Base-by-base conservation (phyloP, 2,888 invertebrate genomes). In the Zygaena filipendulae region DNA sequence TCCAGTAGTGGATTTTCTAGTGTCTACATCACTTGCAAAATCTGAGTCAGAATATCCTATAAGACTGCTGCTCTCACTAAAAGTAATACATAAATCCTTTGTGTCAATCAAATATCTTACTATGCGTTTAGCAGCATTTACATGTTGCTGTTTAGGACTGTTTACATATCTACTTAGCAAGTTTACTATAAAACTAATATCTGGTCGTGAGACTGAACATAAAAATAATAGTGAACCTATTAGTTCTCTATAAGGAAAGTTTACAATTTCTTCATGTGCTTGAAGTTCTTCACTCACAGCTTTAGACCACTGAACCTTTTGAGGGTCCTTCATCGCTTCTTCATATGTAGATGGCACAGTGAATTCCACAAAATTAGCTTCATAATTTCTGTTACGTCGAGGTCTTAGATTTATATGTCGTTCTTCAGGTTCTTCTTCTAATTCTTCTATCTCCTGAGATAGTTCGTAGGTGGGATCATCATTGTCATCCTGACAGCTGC, bases 1-100 rank as follows among this genome's bases (percentile, higher is more conserved):
- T 3, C 46, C 47, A 2, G 43, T 39, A 20, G 36, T 47, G 4
- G 48, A 48, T 18, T 43, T 48, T 3, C 47, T 21, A 4, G 42
- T 36, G 25, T 50, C 42, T 4, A 46, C 2, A 35, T 51, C 46
- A 8, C 39, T 14, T 6, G 45, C 48, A 43, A 37, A 47, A 41
- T 45, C 42, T 13, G 45, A 40, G 27, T 51, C 47, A 5, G 45
- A 45, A 30, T 47, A 47, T 0, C 45, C 45, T 23, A 33, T 23
- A 0, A 49, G 16, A 30, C 29, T 33, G 18, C n/a, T 24, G 18
- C 27, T 36, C 9, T 30, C 35, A 32, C 33, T 9, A 40, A 44
- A 46, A 4, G 10, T 22, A 12, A 47, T 45, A 40, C 31, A 43
- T 3, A 44, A 13, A 38, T 45, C 16, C 34, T 43, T 45, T n/a